A percentile compares a stretch with the other conserved stretches of the same genome.
Conservation (phyloP, 2,113 vertebrate species). For the Odontophorus gujanensis region DNA sequence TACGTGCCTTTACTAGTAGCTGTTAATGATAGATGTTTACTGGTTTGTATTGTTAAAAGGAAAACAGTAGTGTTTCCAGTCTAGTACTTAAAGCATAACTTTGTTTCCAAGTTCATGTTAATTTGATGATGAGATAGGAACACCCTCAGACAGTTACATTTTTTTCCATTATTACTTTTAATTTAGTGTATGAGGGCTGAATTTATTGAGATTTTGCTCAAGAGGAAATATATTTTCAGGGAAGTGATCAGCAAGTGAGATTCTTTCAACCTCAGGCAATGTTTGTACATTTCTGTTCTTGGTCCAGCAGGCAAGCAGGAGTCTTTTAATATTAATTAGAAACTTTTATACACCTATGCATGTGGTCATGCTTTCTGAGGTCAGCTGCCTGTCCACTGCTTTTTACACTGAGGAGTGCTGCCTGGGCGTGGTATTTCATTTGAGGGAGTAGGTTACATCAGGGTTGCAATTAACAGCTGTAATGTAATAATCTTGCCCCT, state of each 20-base stretch:
- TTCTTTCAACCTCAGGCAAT: not conserved
- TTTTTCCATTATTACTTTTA: not conserved
- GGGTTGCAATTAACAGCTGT: not conserved
- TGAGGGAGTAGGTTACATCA: not conserved
- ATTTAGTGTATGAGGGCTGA: not conserved
- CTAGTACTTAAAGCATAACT: not conserved
- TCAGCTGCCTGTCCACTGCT: not conserved
- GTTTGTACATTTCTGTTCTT: not conserved
- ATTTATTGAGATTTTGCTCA: not conserved
- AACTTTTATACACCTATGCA: not conserved
- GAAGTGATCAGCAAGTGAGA: slow-evolving; percentile 37
- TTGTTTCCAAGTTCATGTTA: not conserved
- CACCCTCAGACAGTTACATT: not conserved
- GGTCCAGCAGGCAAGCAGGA: not conserved
- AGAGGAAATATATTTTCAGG: not conserved
- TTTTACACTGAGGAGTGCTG: not conserved
- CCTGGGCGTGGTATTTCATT: not conserved
- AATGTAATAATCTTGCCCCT: not conserved
- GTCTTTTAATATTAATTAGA: not conserved
- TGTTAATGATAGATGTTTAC: not conserved
- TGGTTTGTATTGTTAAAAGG: not conserved
- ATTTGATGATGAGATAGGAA: not conserved
- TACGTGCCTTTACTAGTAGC: not conserved
- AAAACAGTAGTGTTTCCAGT: not conserved
- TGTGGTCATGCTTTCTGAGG: not conserved